phyloP scores from a whole-genome alignment of 2,113 vertebrate species.

The Stigmatopora argus region DNA sequence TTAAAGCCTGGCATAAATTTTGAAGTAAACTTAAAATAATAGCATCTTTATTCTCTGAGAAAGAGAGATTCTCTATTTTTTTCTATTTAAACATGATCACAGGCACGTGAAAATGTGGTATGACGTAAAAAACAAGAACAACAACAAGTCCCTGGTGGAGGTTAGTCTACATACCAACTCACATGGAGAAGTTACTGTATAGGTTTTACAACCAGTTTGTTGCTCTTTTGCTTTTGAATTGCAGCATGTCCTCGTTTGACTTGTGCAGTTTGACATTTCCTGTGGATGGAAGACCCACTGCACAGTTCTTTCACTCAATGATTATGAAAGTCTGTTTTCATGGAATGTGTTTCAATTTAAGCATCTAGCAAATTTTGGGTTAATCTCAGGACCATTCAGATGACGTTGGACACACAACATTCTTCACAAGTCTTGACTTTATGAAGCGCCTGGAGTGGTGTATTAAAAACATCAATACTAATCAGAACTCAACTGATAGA shows the following conservation, averaged over 20 bases:
- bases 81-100: too few species aligned
- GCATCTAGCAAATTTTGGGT: neutral
- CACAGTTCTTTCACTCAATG: neutral
- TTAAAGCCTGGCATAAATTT: too few species aligned
- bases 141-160: neutral
- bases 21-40: too few species aligned
- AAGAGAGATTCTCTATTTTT: too few species aligned
- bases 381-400: neutral
- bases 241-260: neutral
- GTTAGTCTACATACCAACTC: neutral
- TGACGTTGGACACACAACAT: neutral
- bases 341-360: neutral
- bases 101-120: neutral
- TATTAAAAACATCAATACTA: neutral
- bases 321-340: too few species aligned
- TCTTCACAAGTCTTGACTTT: constrained; percentile 10
- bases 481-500: neutral
- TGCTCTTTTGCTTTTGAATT: neutral
- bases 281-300: neutral
- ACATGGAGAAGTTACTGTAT: neutral
- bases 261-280: neutral
- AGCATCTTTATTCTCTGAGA: too few species aligned
- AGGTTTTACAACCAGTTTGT: neutral
- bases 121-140: neutral
- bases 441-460: neutral